Evolutionary conservation across 2,797 vertebrate species (phyloP).

Genomic region (Pterois miles): DNA sequence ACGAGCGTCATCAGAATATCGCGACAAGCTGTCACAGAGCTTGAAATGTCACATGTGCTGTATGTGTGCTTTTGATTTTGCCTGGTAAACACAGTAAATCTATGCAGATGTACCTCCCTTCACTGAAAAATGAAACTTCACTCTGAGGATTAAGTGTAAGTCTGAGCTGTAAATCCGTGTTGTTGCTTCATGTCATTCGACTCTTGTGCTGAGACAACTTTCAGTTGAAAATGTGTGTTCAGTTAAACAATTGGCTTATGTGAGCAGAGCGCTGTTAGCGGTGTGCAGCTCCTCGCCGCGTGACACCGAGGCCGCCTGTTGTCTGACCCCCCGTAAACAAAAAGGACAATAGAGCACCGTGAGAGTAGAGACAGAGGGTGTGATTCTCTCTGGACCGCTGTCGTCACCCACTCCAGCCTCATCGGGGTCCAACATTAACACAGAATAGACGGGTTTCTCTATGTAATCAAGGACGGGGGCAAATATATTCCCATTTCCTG

Average conservation of each 20-base stretch:
- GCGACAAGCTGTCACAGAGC: neutral
- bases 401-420: slow-evolving; percentile 4
- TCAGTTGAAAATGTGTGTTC: slow-evolving; percentile 3
- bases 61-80: neutral
- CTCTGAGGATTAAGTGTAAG: slow-evolving; percentile 18
- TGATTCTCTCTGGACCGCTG: slow-evolving; percentile 18
- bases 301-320: slow-evolving; percentile 41
- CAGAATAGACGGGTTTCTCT: neutral
- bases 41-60: slow-evolving; percentile 14
- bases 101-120: slow-evolving; percentile 4
- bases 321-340: slow-evolving; percentile 53
- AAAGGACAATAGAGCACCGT: slow-evolving; percentile 50
- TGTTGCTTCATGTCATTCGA: slow-evolving; percentile 23
- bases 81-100: slow-evolving; percentile 14
- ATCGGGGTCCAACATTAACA: neutral
- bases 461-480: neutral
- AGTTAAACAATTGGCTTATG: slow-evolving; percentile 40
- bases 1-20: slow-evolving; percentile 16
- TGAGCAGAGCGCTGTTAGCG: slow-evolving; percentile 24
- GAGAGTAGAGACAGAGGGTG: slow-evolving; percentile 26
- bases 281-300: slow-evolving; percentile 12
- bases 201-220: slow-evolving; percentile 10
- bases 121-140: slow-evolving; percentile 12
- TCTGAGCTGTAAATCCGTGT: slow-evolving; percentile 23
- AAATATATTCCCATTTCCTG: neutral